Conservation (phyloP, 2,113 vertebrate species). For the Macaca mulatta region DNA sequence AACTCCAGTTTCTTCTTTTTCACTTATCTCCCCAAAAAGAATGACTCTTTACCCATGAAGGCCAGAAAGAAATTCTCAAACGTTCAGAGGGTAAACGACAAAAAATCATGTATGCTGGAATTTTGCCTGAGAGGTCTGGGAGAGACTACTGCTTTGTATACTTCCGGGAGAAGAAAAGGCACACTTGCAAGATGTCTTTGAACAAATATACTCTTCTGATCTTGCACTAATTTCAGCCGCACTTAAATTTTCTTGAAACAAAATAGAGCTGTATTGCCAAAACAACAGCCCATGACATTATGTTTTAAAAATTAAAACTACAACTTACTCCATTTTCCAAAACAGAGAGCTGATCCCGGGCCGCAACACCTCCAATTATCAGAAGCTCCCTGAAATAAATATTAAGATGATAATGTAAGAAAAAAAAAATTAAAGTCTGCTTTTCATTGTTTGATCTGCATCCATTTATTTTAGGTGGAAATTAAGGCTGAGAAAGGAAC, state of each 20-base stretch:
- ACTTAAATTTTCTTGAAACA: background rate
- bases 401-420: background rate
- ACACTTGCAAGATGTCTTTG: background rate
- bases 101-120: background rate
- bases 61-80: background rate
- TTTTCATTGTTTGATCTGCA: background rate
- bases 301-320: background rate
- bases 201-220: background rate
- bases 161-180: background rate
- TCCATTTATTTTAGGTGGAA: background rate
- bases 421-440: background rate
- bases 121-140: background rate
- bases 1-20: background rate
- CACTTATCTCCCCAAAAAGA: background rate
- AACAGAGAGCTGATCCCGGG: slow-evolving; percentile 94
- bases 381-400: slow-evolving; percentile 90
- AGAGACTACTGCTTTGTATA: background rate
- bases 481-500: background rate
- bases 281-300: background rate
- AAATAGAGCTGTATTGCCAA: background rate
- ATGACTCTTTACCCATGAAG: background rate
- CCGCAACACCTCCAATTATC: slow-evolving; percentile 97
- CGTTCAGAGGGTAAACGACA: background rate
- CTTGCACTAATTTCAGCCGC: background rate
- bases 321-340: slow-evolving; percentile 95